Evolutionary conservation across 1,140 invertebrate species (phyloP), one percentile per base, ranked within the genome.

Genomic region (Tigriopus japonicus): DNA sequence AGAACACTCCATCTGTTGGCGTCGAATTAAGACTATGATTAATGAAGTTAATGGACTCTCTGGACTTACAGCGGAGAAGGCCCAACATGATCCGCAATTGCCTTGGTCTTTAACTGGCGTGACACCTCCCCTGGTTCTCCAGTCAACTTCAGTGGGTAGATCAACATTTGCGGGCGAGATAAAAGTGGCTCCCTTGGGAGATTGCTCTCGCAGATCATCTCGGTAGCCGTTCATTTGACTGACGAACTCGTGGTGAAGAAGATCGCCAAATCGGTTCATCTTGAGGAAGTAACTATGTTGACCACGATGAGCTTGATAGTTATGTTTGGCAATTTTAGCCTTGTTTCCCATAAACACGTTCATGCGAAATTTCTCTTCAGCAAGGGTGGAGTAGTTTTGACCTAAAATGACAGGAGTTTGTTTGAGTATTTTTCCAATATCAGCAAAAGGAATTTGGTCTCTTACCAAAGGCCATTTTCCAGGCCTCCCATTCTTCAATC

Each of bases 191-290:
- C 77, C 77, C n/a, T 21, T 15, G 24, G n/a, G 41, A 14, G 23
- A 21, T 15, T 6, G 3, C 6, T 60, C 7, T 3, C 21, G 6
- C 1, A 21, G 23, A 21, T n/a, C 14, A 51, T 2, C 7, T 24
- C 42, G 17, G 21, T 21, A 52, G 15, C 45, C 58, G 21, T 49
- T 60, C 58, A 60, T 21, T 51, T 3, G 2, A 12, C 7, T 21
- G 13, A 28, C 51, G 15, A 60, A 60, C 41, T 60, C 58, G 23
- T 60, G 58, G 19, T 13, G 23, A 6, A 89, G 75, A 82, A 89
- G 77, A 72, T 92, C 88, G 49, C 80, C 80, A 70, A 82, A 92
- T 68, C 88, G 81, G 71, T 92, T 91, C 65, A 87, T 69, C 40
- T 70, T 77, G 62, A 88, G 67, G 67, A 79, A 79, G 70, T 75